Conservation (phyloP, 2,113 vertebrate genomes). For the Platysteira castanea region DNA sequence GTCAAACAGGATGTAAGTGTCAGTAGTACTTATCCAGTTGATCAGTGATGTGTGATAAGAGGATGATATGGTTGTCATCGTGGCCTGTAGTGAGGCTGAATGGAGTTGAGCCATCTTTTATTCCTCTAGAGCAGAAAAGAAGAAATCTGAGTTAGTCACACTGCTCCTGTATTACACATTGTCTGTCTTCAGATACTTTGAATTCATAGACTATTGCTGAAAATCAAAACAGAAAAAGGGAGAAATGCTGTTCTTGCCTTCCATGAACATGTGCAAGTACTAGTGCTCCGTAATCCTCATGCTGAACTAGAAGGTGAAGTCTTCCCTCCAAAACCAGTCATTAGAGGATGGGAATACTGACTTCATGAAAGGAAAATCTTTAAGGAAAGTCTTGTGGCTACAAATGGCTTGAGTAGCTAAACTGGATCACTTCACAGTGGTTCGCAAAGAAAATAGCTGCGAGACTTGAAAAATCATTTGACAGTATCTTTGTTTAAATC, state of each 20-base stretch:
- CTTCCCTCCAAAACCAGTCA: not conserved
- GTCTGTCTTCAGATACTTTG: not conserved
- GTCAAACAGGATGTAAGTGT: not conserved
- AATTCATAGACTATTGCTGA: not conserved
- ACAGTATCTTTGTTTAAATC: not conserved
- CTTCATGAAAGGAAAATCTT: not conserved
- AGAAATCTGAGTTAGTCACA: not conserved
- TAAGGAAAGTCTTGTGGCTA: not conserved
- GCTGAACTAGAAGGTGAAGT: not conserved
- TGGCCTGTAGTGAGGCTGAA: not conserved
- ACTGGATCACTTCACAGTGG: not conserved
- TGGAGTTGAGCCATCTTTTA: not conserved
- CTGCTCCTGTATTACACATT: not conserved
- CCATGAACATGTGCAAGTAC: not conserved
- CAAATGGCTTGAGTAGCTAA: not conserved
- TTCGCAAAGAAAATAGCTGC: not conserved
- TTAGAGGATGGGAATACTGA: not conserved
- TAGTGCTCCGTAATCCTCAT: not conserved
- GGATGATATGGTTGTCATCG: not conserved
- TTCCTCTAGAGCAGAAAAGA: not conserved
- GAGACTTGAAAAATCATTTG: not conserved
- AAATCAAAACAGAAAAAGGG: not conserved
- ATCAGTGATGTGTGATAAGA: not conserved
- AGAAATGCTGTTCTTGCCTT: not conserved
- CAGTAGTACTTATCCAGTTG: not conserved